A percentile compares a stretch with the other conserved stretches of the same genome.
Evolutionary conservation across 2,797 vertebrate genomes (phyloP).

Genomic region (Nannoperca australis): DNA sequence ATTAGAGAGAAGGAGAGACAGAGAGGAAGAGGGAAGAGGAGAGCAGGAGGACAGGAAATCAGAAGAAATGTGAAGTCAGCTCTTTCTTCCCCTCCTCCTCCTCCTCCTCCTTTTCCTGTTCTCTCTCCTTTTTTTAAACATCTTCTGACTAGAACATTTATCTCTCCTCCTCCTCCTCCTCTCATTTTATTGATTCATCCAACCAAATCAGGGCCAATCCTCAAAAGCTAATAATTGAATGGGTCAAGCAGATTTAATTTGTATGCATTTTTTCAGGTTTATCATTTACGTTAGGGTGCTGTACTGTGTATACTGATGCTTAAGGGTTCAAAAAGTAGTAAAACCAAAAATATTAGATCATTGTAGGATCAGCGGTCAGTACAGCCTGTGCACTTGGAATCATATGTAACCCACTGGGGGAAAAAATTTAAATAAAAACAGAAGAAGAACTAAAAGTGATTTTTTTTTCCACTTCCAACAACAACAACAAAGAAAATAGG

Average conservation of each 20-base stretch:
- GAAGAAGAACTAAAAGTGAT: neutral
- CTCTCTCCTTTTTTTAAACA: neutral
- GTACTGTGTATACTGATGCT: neutral
- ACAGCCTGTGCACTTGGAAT: neutral
- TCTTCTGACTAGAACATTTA: conserved; percentile 42
- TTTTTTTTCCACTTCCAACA: neutral
- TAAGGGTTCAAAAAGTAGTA: conserved; percentile 2
- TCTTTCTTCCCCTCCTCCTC: conserved; percentile 27
- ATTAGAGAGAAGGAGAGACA: conserved; percentile 65
- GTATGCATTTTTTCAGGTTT: neutral
- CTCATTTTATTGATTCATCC: conserved; percentile 42
- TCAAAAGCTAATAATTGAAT: conserved; percentile 13
- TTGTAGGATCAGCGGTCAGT: neutral
- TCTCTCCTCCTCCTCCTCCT: conserved; percentile 3
- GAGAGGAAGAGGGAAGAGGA: conserved; percentile 34
- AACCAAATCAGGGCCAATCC: conserved; percentile 25
- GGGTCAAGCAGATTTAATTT: neutral
- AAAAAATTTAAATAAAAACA: neutral
- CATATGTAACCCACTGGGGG: neutral
- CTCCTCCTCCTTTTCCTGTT: neutral
- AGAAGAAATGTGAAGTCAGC: conserved; percentile 69
- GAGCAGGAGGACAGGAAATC: conserved; percentile 54
- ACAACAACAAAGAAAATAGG: neutral
- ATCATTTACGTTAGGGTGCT: neutral
- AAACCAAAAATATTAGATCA: neutral